Conservation (phyloP, 2,113 vertebrate species). For the Coryphaenoides rupestris region DNA sequence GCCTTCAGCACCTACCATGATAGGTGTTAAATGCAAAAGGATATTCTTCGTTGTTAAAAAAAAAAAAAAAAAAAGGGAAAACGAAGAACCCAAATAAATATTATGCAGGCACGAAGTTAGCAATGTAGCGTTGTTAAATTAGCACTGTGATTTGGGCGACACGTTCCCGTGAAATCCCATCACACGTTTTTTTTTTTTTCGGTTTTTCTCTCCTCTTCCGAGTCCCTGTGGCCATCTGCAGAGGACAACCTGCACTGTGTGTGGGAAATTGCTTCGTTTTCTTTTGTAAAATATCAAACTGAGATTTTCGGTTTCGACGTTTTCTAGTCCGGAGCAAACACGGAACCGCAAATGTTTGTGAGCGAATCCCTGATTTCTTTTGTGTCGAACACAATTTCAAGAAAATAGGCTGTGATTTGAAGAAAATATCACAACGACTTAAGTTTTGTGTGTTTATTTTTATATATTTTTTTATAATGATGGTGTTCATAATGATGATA, state of each 20-base stretch:
- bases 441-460: not conserved
- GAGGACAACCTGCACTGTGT: conserved; percentile 57
- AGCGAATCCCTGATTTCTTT: no score
- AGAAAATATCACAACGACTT: no score
- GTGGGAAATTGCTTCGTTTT: conserved; percentile 63
- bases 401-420: no score
- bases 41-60: conserved; percentile 59
- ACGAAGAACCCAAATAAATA: conserved; percentile 17
- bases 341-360: no score
- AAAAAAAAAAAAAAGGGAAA: conserved; percentile 42
- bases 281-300: conserved; percentile 65
- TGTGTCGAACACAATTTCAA: no score
- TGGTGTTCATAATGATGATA: conserved; percentile 38
- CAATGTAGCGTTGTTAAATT: conserved; percentile 65
- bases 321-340: no score
- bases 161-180: conserved; percentile 52
- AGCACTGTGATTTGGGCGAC: conserved; percentile 59
- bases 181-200: conserved; percentile 36
- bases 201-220: conserved; percentile 43
- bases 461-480: conserved; percentile 9
- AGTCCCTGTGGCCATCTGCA: conserved; percentile 71
- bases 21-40: conserved; percentile 74
- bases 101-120: conserved; percentile 5
- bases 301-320: no score
- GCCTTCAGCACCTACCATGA: conserved; percentile 60